Evolutionary conservation across 2,113 vertebrate species (phyloP).

Genomic region (Dipodomys merriami): DNA sequence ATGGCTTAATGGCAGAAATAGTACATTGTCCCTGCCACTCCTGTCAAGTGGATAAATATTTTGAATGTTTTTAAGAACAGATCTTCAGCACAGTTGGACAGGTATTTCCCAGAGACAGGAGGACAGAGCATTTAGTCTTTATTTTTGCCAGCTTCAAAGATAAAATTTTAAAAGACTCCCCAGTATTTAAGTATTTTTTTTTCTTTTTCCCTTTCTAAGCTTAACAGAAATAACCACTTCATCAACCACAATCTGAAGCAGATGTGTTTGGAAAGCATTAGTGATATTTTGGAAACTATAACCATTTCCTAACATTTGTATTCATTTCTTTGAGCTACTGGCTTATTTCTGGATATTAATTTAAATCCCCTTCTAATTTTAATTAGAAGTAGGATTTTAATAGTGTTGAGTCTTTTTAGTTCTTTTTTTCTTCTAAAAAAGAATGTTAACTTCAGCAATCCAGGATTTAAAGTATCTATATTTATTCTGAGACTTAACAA

Average conservation of each 20-base stretch:
- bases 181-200: not conserved
- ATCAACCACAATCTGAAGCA: slow-evolving; percentile 7
- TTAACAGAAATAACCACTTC: not conserved
- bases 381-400: slow-evolving; percentile 79
- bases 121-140: not conserved
- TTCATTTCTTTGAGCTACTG: slow-evolving; percentile 63
- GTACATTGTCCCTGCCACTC: not conserved
- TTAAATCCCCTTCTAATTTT: slow-evolving; percentile 75
- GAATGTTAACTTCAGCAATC: slow-evolving; percentile 70
- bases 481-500: slow-evolving; percentile 77
- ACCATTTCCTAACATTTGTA: slow-evolving; percentile 58
- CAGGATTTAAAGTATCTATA: slow-evolving; percentile 74
- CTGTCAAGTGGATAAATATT: not conserved
- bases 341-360: slow-evolving; percentile 74
- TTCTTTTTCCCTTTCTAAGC: not conserved
- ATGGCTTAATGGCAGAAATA: not conserved
- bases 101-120: not conserved
- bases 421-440: slow-evolving; percentile 49
- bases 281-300: slow-evolving; percentile 42
- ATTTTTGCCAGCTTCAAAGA: not conserved
- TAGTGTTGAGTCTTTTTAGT: slow-evolving; percentile 63
- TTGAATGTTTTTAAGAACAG: not conserved
- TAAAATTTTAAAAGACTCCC: not conserved
- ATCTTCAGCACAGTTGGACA: not conserved
- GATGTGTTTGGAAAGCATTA: slow-evolving; percentile 13